Evolutionary conservation across 2,888 invertebrate genomes (phyloP), one percentile per base, ranked within the genome.

Genomic region (Hyppa rectilinea): DNA sequence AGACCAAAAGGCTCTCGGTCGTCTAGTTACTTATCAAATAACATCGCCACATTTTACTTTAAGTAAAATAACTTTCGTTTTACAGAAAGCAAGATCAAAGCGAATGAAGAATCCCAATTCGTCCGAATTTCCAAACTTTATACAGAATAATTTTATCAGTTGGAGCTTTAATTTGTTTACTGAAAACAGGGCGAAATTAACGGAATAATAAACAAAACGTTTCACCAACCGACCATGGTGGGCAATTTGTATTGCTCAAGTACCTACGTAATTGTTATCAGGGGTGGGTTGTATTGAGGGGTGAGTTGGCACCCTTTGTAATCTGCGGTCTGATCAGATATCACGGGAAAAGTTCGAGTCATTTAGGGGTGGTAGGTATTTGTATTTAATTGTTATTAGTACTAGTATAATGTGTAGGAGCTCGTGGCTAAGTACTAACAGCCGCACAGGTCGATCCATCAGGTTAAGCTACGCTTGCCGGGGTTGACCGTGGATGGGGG

Each of bases 51-150:
- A 31, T 69, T 45, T 38, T 26, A 17, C 26, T 75, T 59, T 0
- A 66, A 72, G 9, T 58, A 62, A 69, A 78, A 73, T 40, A 70
- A 80, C 80, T 71, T 78, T 71, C 56, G 72, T 75, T 80, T 53
- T 40, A 56, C 66, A 68, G 74, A 82, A 82, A 63, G 45, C 58
- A 7, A 75, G 72, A 84, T 87, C 84, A 87, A 87, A 87, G 81
- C 56, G 65, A 80, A 77, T 75, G 66, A 67, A 71, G 63, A 71
- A 38, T n/a, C 72, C 72, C 61, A 74, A 82, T 84, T 82, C 71
- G 50, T 77, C 75, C 43, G 77, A 80, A 75, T 80, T 69, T 73
- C 64, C 31, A 83, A 84, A 81, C 71, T 85, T 83, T 76, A 61
- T 62, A 70, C 17, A 9, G 60, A 73, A 83, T 78, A 80, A 84